Conservation (phyloP, 2,113 vertebrate species). For the Tetraodon nigroviridis region DNA sequence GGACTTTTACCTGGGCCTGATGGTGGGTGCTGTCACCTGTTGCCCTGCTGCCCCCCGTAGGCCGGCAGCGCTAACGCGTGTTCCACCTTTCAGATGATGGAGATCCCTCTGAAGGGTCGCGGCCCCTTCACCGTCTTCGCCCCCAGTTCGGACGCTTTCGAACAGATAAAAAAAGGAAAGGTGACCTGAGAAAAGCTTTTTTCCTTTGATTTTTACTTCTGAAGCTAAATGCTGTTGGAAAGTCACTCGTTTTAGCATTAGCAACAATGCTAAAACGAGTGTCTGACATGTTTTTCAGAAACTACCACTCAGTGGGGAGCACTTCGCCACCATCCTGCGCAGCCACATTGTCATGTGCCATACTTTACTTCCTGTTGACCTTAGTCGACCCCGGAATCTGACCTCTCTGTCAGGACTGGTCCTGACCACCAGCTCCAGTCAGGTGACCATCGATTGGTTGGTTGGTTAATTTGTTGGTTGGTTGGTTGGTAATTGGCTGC, state of each 20-base stretch:
- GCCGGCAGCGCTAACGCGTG: neutral
- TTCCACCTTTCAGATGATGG: slow-evolving; percentile 58
- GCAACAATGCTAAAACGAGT: too few species aligned
- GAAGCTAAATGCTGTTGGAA: too few species aligned
- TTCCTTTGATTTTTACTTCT: too few species aligned
- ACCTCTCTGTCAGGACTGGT: slow-evolving; percentile 82
- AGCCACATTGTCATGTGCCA: slow-evolving; percentile 84
- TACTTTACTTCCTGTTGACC: slow-evolving; percentile 73
- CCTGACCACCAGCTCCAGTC: slow-evolving; percentile 67
- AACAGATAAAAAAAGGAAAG: neutral
- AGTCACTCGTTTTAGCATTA: too few species aligned
- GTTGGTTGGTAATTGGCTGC: too few species aligned
- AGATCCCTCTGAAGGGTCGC: slow-evolving; percentile 57
- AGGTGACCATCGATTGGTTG: slow-evolving; percentile 69
- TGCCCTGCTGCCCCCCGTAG: neutral
- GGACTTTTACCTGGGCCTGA: slow-evolving; percentile 71
- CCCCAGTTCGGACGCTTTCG: slow-evolving; percentile 57
- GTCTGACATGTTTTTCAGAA: slow-evolving; percentile 17
- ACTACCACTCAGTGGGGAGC: neutral
- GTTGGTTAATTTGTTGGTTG: neutral
- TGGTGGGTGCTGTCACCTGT: slow-evolving; percentile 59
- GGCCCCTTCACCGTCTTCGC: slow-evolving; percentile 89
- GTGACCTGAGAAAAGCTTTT: neutral
- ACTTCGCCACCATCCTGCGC: slow-evolving; percentile 70
- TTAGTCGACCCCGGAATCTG: slow-evolving; percentile 69